A percentile compares a stretch with the other conserved stretches of the same genome.
These are phyloP conservation scores for Lathamus discolor DNA, from an alignment of 2,113 vertebrate genomes.

Conservation along the genomic window DNA sequence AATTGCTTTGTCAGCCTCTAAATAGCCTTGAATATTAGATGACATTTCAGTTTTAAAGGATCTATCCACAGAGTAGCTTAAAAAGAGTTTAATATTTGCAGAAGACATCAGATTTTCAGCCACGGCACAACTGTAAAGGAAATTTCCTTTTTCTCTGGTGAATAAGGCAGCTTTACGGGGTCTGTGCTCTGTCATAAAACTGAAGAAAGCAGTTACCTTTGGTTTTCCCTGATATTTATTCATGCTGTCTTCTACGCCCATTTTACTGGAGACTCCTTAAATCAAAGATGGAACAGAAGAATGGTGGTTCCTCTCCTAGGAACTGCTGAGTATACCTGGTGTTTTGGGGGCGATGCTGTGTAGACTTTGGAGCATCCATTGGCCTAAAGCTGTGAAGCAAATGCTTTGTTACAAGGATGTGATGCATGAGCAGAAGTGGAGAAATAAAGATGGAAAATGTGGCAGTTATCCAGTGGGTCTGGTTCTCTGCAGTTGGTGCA, in stretches of 20 bases:
- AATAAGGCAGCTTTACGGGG: not conserved
- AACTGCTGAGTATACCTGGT: not conserved
- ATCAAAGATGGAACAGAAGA: not conserved
- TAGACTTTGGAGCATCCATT: not conserved
- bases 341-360: not conserved
- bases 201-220: not conserved
- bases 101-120: not conserved
- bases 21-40: slow-evolving; percentile 41
- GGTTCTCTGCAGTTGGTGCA: not conserved
- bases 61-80: not conserved
- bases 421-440: not conserved
- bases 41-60: slow-evolving; percentile 24
- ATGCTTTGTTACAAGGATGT: not conserved
- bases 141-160: not conserved
- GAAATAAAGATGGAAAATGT: not conserved
- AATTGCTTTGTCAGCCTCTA: slow-evolving; percentile 3
- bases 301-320: not conserved
- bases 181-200: not conserved
- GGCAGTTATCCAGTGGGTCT: not conserved
- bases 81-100: not conserved
- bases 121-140: not conserved
- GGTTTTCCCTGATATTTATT: not conserved
- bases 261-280: not conserved
- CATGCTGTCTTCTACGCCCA: not conserved
- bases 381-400: not conserved